Conservation (phyloP, 1,140 invertebrate species). For the Drosophila leontia region DNA sequence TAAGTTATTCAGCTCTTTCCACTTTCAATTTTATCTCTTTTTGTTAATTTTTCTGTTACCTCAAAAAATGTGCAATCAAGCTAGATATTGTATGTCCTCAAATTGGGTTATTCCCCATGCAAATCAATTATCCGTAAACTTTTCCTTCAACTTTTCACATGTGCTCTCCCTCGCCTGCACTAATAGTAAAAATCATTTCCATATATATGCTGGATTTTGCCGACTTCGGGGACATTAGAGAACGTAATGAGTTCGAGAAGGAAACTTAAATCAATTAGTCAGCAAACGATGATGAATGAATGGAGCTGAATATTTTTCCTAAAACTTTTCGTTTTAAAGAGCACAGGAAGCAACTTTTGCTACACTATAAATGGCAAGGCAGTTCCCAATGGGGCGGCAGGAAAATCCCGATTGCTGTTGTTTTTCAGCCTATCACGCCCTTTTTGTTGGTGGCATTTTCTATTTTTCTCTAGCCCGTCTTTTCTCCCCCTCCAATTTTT, state of each 20-base stretch:
- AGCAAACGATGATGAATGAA: constrained; percentile 59
- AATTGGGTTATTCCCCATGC: constrained; percentile 43
- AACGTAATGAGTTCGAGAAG: constrained; percentile 44
- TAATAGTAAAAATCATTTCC: constrained; percentile 36
- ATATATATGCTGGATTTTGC: constrained; percentile 1
- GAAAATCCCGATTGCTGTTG: constrained; percentile 7
- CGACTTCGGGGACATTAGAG: constrained; percentile 38
- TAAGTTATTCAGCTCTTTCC: not conserved
- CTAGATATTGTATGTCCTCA: constrained; percentile 5
- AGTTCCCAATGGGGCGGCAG: constrained; percentile 13
- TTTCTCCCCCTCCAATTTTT: not conserved
- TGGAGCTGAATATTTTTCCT: constrained; percentile 17
- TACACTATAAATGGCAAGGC: constrained; percentile 5
- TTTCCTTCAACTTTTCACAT: constrained; percentile 32
- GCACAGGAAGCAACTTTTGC: constrained; percentile 29
- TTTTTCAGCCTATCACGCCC: constrained; percentile 42
- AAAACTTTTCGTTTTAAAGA: constrained; percentile 47
- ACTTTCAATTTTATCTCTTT: not conserved
- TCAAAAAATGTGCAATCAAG: too few relatives aligned
- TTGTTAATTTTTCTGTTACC: too few relatives aligned
- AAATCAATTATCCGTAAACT: constrained; percentile 47
- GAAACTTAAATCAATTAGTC: constrained; percentile 56
- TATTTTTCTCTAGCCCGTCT: constrained; percentile 17
- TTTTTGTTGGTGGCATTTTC: constrained; percentile 34
- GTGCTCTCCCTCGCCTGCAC: constrained; percentile 11